Base-by-base conservation (phyloP, 1,140 invertebrate genomes). In the Teleogryllus occipitalis region DNA sequence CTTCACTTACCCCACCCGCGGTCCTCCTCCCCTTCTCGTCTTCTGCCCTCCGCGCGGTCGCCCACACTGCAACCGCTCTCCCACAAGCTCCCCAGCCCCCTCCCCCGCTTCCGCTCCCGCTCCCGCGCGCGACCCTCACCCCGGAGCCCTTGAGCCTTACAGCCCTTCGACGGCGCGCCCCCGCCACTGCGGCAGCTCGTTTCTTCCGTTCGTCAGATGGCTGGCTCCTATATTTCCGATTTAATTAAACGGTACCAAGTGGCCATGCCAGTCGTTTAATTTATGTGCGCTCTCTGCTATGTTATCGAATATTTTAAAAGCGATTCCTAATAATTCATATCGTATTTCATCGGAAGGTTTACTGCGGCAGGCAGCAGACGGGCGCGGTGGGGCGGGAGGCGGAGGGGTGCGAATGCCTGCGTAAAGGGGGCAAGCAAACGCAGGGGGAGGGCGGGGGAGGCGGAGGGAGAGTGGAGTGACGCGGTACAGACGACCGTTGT, bases 251-350 rank as follows among this genome's bases (percentile, higher is more conserved):
- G 54, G 49, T 65, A 65, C 54, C 54, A 65, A 65, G 54, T 65
- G 49, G 54, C 18, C 54, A 65, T 18, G 54, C 54, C 54, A 65
- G 10, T 65, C 18, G 10, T 65, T 10, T 65, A 65, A 65, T 65
- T 65, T 65, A 65, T 65, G 54, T 65, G 54, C 54, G 10, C 54
- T 65, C 54, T 18, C 54, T 10, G 54, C 54, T 14, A 65, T 65
- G 54, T 65, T 65, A 65, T 65, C 54, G 54, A 65, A 65, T 65
- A 65, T 65, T 65, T 65, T 65, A 14, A 65, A 65, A 65, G 54
- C 54, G 54, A 65, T 65, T 65, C 54, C 54, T 65, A 65, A 65
- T 65, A 65, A 65, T 65, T 65, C 54, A 65, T 65, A 65, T 65
- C 54, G 54, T 65, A 65, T 65, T 18, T 18, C 54, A 18, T 10